phyloP scores from a whole-genome alignment of 2,113 vertebrate species.

The Uria aalge region DNA sequence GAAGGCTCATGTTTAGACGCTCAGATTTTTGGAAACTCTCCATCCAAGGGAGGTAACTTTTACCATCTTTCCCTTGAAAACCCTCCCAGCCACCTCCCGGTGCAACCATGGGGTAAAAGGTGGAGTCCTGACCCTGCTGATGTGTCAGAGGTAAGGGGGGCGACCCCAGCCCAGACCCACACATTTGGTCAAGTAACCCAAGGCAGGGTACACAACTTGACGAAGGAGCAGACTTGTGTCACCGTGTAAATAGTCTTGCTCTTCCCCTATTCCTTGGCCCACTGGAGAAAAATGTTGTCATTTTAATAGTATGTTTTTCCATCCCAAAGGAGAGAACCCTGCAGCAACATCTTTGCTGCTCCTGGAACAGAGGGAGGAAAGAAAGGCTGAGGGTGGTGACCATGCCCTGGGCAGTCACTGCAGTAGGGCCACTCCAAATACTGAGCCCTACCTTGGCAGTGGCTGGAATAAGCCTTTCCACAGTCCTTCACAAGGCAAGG shows the following conservation, averaged over 20 bases:
- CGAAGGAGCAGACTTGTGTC: neutral
- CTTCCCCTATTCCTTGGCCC: neutral
- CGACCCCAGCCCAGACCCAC: neutral
- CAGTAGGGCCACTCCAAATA: neutral
- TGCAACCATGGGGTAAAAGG: neutral
- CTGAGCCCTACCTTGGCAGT: neutral
- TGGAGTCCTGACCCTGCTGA: neutral
- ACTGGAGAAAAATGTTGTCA: neutral
- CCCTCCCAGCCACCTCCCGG: neutral
- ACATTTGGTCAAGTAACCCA: neutral
- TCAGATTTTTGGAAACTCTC: neutral
- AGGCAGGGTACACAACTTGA: neutral
- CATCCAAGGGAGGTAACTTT: neutral
- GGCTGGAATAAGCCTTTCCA: neutral
- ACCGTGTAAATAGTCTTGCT: neutral
- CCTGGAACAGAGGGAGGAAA: neutral
- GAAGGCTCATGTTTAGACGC: neutral
- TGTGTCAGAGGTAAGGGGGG: neutral
- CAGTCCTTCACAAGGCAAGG: neutral
- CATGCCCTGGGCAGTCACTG: neutral
- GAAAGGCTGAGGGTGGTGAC: neutral
- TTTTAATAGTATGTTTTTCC: neutral
- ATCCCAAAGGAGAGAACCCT: neutral
- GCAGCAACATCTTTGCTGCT: neutral
- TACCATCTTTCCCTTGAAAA: neutral